A percentile compares a stretch with the other conserved stretches of the same genome.
Conservation (phyloP, 2,797 vertebrate genomes). For the Mus spretus region DNA sequence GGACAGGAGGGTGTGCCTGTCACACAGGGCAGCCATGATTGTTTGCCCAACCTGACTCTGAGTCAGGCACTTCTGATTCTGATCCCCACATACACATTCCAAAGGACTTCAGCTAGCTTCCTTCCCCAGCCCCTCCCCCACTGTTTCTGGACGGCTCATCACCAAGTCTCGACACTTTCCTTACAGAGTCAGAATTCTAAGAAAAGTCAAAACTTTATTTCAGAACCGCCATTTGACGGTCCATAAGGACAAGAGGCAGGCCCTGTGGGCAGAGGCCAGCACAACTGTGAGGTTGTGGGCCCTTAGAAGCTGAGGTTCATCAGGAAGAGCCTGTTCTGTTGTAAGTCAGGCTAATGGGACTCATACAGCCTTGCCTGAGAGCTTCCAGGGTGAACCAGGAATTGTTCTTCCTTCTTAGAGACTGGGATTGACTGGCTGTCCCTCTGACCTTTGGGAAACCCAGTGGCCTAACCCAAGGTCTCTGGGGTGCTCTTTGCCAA, state of each 20-base stretch:
- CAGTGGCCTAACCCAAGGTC: background rate
- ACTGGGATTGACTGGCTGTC: background rate
- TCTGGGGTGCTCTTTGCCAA: background rate
- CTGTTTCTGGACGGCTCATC: background rate
- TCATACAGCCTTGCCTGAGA: rapidly evolving
- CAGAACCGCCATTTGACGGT: background rate
- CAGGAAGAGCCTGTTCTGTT: background rate
- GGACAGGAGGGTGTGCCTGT: background rate
- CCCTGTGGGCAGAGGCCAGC: background rate
- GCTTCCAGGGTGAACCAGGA: background rate
- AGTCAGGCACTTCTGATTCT: background rate
- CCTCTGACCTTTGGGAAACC: background rate
- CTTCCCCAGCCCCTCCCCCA: background rate
- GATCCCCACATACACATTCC: too few relatives aligned
- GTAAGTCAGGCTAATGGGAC: background rate
- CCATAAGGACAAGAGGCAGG: background rate
- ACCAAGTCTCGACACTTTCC: background rate
- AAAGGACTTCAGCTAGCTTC: background rate
- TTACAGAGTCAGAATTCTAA: background rate
- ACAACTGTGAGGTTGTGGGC: background rate
- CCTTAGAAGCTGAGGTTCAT: background rate
- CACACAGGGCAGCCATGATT: too few relatives aligned
- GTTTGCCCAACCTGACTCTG: background rate
- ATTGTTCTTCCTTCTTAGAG: background rate
- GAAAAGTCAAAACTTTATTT: background rate